phyloP scores from a whole-genome alignment of 1,140 invertebrate species.

The Neodiprion fabricii region DNA sequence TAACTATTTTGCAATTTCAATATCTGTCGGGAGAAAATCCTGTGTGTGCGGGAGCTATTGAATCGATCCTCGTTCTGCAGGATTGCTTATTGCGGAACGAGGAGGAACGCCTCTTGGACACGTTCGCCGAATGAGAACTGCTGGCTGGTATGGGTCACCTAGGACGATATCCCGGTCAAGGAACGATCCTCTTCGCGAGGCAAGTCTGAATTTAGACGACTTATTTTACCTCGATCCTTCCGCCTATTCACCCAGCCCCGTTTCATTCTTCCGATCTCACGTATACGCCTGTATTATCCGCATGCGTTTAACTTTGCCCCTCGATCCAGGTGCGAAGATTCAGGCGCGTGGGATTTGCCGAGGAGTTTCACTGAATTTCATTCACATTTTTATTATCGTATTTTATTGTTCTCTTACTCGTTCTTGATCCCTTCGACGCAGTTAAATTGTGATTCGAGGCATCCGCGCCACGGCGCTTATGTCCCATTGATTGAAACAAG shows the following conservation, averaged over 20 bases:
- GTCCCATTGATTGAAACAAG: too few relatives aligned
- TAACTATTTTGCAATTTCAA: constrained; percentile 6
- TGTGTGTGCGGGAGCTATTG: neutral
- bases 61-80: neutral
- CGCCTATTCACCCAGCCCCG: neutral
- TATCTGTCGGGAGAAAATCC: neutral
- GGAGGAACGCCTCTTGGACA: neutral
- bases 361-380: neutral
- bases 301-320: neutral
- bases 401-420: neutral
- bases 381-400: neutral
- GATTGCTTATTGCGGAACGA: neutral
- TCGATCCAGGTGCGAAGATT: neutral
- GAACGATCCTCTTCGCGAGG: neutral
- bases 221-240: neutral
- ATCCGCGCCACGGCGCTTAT: too few relatives aligned
- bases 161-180: neutral
- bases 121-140: neutral
- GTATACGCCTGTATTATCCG: too few relatives aligned
- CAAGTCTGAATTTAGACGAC: neutral
- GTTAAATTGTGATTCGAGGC: too few relatives aligned
- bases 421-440: neutral
- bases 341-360: neutral
- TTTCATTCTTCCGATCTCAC: too few relatives aligned
- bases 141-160: neutral